phyloP scores from a whole-genome alignment of 2,888 invertebrate genomes.

The Cryptus viduatorius region DNA sequence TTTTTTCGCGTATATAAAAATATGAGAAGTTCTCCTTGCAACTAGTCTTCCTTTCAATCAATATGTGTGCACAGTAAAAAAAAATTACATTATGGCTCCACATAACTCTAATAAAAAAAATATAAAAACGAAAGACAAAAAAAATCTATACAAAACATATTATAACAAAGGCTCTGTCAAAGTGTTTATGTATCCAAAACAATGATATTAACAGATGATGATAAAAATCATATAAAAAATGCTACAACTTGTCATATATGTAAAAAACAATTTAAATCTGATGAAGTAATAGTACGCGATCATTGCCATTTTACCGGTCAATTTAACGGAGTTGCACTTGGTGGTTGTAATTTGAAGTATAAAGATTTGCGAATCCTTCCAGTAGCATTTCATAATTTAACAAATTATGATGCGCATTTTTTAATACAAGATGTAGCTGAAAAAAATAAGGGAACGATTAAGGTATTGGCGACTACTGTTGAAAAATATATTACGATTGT shows the following conservation, averaged over 20 bases:
- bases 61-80: too few relatives aligned
- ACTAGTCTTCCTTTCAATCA: too few relatives aligned
- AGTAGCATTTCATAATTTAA: conserved; percentile 42
- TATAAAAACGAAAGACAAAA: too few relatives aligned
- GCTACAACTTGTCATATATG: conserved; percentile 32
- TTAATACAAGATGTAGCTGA: conserved; percentile 72
- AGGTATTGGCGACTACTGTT: too few relatives aligned
- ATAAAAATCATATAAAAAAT: background rate
- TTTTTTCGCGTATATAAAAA: too few relatives aligned
- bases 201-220: background rate
- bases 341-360: conserved; percentile 28
- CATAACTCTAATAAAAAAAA: too few relatives aligned
- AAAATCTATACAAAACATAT: too few relatives aligned
- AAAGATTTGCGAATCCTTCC: background rate
- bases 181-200: background rate
- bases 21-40: too few relatives aligned
- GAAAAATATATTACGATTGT: too few relatives aligned
- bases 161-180: background rate
- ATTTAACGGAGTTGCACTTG: conserved; percentile 7
- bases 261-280: background rate
- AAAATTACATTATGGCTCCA: too few relatives aligned
- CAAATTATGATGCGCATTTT: conserved; percentile 72
- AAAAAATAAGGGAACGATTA: background rate
- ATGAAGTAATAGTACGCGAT: conserved; percentile 17
- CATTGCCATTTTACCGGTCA: conserved; percentile 26